Evolutionary conservation across 2,113 vertebrate species (phyloP).

Genomic region (Trinectes maculatus): DNA sequence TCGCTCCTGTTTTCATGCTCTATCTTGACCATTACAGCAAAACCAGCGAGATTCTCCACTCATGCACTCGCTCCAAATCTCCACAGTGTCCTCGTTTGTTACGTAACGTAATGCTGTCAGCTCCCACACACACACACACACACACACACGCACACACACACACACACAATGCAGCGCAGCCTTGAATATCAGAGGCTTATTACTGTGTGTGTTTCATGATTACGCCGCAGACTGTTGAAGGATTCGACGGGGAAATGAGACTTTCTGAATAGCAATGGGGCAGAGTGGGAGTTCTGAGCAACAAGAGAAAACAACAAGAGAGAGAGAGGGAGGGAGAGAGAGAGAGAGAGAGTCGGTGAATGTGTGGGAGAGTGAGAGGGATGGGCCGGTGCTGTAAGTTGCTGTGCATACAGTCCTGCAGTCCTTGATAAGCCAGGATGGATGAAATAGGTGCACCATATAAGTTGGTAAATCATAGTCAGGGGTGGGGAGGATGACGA

Average conservation of each 20-base stretch:
- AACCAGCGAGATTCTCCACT: constrained; percentile 23
- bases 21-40: constrained; percentile 11
- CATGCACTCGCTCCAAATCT: constrained; percentile 21
- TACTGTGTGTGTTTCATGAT: constrained; percentile 49
- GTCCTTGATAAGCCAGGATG: constrained; percentile 72
- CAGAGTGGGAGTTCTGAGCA: constrained; percentile 48
- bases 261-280: constrained; percentile 64
- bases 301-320: constrained; percentile 34
- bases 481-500: constrained; percentile 35
- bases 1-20: constrained; percentile 19
- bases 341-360: constrained; percentile 12
- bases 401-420: constrained; percentile 72
- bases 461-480: constrained; percentile 76
- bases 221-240: constrained; percentile 46
- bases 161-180: constrained; percentile 11
- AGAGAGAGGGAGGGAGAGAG: constrained; percentile 11
- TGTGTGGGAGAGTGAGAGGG: constrained; percentile 40
- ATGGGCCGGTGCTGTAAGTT: constrained; percentile 55
- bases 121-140: constrained; percentile 28
- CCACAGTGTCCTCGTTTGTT: constrained; percentile 18
- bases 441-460: constrained; percentile 57
- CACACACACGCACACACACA: constrained; percentile 25
- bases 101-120: constrained; percentile 22
- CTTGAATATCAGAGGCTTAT: constrained; percentile 42
- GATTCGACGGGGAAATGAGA: constrained; percentile 61